Conservation (phyloP, 1,140 invertebrate species). For the Melanaphis sacchari region DNA sequence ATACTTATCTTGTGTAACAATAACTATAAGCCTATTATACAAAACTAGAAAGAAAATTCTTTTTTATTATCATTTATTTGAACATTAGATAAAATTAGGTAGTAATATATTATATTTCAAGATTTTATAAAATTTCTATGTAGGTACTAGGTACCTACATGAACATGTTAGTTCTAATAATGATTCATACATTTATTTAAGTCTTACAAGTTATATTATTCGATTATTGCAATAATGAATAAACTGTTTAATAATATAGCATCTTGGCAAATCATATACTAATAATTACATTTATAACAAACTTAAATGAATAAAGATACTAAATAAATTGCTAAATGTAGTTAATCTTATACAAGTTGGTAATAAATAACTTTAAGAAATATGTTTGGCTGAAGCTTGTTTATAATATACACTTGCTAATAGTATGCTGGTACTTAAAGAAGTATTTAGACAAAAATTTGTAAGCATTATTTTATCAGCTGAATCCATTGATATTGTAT, state of each 20-base stretch:
- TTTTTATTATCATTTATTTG: not conserved
- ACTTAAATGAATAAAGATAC: not conserved
- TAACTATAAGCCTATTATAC: not conserved
- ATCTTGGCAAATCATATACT: not conserved
- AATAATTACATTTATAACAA: not conserved
- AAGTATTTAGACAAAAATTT: slow-evolving; percentile 71
- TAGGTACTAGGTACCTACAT: not conserved
- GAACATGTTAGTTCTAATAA: not conserved
- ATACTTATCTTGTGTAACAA: not conserved
- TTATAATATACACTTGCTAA: slow-evolving; percentile 48
- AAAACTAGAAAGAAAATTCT: not conserved
- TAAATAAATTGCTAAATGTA: not conserved
- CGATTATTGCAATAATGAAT: not conserved
- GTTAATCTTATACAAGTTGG: not conserved
- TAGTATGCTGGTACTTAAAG: slow-evolving; percentile 66
- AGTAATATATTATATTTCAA: not conserved
- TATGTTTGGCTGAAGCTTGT: slow-evolving; percentile 25
- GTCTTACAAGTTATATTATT: too few relatives aligned
- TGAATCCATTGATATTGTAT: slow-evolving; percentile 73
- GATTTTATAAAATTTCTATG: not conserved
- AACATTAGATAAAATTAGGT: not conserved
- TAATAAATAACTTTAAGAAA: not conserved
- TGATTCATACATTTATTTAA: not conserved
- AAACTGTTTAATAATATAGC: not conserved
- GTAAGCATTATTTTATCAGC: slow-evolving; percentile 70